Evolutionary conservation across 2,113 vertebrate genomes (phyloP), one percentile per base, ranked within the genome.

Genomic region (Phalacrocorax carbo): DNA sequence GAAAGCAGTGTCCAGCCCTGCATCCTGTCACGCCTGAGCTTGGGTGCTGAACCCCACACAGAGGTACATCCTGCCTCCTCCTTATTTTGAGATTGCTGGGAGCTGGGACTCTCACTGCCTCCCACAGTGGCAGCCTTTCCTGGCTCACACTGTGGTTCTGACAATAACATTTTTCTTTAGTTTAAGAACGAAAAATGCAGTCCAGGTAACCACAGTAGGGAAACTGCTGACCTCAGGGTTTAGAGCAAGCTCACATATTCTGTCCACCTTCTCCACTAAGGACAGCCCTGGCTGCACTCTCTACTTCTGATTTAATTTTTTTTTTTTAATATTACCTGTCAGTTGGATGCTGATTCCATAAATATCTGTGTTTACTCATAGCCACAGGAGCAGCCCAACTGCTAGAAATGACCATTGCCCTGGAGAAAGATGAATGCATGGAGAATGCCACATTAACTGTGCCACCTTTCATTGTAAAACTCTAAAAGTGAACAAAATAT

Each of bases 31-130:
- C 17, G 22, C 10, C 10, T 55, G 55, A 66, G 11, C 72, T 26
- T 71, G 72, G 55, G 10, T 0, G 1, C 23, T n/a, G n/a, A 12
- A n/a, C 18, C 11, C 46, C 1, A 1, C 26, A 68, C 10, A 54
- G 29, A 55, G 15, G 23, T 2, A 7, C 46, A 88, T 64, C n/a
- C 51, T 57, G 15, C 48, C 40, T 72, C 8, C n/a, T 77, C 58
- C 58, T n/a, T 46, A 32, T 78, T 93, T 58, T 91, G n/a, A 86
- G 46, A 42, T 18, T 86, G 32, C 36, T 1, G 6, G 49, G 54
- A 94, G 55, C 51, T 73, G 54, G 25, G 54, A 36, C 49, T 78
- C 34, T 81, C 69, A 55, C 32, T 3, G 0, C 42, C 26, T 91
- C 32, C 38, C 26, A 79, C 65, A 79, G n/a, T 34, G 17, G 10